A percentile compares a stretch with the other conserved stretches of the same genome.
phyloP scores from a whole-genome alignment of 2,797 vertebrate species.

The Chaetophractus vellerosus region DNA sequence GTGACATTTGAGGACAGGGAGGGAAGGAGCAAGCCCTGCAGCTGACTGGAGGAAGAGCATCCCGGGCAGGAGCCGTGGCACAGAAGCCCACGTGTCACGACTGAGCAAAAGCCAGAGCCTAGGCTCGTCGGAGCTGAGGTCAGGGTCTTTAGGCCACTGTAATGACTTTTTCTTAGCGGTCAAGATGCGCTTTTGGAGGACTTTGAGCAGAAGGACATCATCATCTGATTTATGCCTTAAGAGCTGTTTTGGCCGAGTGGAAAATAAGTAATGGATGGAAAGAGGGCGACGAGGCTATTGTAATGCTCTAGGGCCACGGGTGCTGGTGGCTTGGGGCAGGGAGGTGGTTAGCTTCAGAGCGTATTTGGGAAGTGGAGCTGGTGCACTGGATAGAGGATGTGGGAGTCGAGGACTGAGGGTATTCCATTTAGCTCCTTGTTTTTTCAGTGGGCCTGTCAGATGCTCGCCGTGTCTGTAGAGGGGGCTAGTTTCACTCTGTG shows the following conservation, averaged over 20 bases:
- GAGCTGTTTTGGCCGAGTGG: not conserved
- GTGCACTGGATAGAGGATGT: not conserved
- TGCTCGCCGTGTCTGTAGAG: not conserved
- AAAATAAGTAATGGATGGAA: not conserved
- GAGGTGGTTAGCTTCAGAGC: not conserved
- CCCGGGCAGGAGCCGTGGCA: not conserved
- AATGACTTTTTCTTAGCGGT: not conserved
- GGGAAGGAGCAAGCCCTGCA: not conserved
- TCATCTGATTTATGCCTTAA: not conserved
- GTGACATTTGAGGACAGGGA: not conserved
- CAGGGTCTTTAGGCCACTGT: not conserved
- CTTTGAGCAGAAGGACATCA: not conserved
- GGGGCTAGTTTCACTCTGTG: not conserved
- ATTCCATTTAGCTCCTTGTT: not conserved
- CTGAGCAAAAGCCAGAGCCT: not conserved
- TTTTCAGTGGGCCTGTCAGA: not conserved
- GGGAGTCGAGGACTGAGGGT: not conserved
- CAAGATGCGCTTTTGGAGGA: not conserved
- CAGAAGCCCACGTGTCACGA: not conserved
- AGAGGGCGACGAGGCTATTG: not conserved
- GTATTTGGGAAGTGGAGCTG: not conserved
- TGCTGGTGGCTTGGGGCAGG: not conserved
- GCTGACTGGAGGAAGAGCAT: not conserved
- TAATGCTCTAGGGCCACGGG: no score
- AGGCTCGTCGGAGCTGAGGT: not conserved